Conservation (phyloP, 2,888 invertebrate species). For the Punctoribates punctum region DNA sequence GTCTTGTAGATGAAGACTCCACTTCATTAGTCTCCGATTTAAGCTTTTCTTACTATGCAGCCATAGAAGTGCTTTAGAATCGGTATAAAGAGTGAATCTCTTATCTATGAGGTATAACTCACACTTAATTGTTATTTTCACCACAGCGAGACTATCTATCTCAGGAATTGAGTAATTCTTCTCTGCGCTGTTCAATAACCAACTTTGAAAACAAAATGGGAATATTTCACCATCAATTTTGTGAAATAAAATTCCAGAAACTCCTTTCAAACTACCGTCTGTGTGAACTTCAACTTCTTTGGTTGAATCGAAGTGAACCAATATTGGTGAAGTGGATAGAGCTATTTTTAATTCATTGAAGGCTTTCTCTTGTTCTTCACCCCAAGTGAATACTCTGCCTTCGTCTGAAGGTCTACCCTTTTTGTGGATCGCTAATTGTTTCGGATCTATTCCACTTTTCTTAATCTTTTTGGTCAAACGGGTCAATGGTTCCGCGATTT, state of each 20-base stretch:
- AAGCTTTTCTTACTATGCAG: not conserved
- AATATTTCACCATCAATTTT: not conserved
- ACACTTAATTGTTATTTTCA: not conserved
- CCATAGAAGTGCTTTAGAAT: constrained; percentile 33
- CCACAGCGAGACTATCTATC: constrained; percentile 21
- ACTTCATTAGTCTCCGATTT: not conserved
- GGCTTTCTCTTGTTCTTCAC: no score
- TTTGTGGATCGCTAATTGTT: not conserved
- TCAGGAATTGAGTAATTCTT: constrained; percentile 37
- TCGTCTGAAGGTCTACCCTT: not conserved
- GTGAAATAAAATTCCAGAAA: not conserved
- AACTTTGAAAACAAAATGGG: constrained; percentile 6
- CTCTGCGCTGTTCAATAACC: not conserved
- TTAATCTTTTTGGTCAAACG: not conserved
- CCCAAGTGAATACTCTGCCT: no score
- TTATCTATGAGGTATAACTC: not conserved
- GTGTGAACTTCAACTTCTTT: no score
- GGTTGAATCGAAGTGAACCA: no score
- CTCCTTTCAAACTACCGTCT: no score
- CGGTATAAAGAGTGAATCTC: constrained; percentile 32
- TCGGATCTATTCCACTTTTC: not conserved
- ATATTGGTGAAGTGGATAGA: no score
- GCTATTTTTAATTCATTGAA: no score
- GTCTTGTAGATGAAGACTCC: no score
- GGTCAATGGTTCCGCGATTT: constrained; percentile 25